Percentiles rank a stretch among this genome's conserved stretches.
phyloP scores from a whole-genome alignment of 2,113 vertebrate species.

The Tyto alba region DNA sequence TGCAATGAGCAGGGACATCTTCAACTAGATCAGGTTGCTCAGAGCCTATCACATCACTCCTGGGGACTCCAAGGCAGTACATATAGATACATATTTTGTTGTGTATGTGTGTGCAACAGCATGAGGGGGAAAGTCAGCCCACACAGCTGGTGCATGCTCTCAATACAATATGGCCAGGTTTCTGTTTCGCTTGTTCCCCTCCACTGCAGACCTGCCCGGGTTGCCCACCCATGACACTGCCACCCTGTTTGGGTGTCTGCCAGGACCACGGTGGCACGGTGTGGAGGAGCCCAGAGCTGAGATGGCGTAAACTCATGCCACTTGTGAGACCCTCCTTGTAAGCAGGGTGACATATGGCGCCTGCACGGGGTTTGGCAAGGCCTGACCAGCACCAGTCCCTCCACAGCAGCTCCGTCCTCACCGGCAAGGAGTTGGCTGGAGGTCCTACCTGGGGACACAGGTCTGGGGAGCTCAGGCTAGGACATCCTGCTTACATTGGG shows the following conservation, averaged over 20 bases:
- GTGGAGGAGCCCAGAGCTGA: background rate
- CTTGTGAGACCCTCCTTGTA: background rate
- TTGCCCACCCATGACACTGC: accelerated
- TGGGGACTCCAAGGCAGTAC: background rate
- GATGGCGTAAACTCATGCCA: background rate
- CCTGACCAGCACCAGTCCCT: background rate
- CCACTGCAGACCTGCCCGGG: background rate
- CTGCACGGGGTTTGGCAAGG: background rate
- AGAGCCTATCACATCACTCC: background rate
- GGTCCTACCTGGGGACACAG: accelerated
- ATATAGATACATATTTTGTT: background rate
- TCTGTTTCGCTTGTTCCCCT: background rate
- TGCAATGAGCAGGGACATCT: background rate
- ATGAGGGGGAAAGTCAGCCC: no score
- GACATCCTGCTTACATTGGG: background rate
- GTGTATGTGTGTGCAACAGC: no score
- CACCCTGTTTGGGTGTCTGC: background rate
- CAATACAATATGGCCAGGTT: accelerated
- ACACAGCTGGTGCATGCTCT: accelerated
- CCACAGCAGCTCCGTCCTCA: accelerated
- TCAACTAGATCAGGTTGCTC: background rate
- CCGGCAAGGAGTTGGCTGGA: background rate
- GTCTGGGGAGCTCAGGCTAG: accelerated
- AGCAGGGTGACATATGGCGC: accelerated
- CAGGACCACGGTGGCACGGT: accelerated